Evolutionary conservation across 2,888 invertebrate species (phyloP).

Genomic region (Hydroisotoma schaefferi): DNA sequence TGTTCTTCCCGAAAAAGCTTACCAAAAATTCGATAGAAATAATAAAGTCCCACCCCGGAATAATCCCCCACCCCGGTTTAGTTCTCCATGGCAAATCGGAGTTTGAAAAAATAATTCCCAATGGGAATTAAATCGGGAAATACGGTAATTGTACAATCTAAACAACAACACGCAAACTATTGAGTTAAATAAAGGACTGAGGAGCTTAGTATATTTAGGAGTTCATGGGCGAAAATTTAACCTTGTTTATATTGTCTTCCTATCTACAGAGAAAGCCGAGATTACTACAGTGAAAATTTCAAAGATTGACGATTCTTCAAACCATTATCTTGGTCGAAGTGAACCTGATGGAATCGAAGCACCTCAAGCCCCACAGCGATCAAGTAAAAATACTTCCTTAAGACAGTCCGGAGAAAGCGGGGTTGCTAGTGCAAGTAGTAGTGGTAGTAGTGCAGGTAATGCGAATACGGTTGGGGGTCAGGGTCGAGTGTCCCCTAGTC

Average conservation of each 20-base stretch:
- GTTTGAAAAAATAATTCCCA: too few species aligned
- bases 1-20: too few species aligned
- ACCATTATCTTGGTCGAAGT: not conserved
- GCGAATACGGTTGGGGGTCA: not conserved
- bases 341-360: slow-evolving; percentile 9
- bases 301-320: slow-evolving; percentile 8
- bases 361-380: slow-evolving; percentile 8
- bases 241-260: not conserved
- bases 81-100: too few species aligned
- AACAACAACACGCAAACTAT: not conserved
- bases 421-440: slow-evolving; percentile 13
- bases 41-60: too few species aligned
- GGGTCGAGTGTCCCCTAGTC: slow-evolving; percentile 15
- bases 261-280: not conserved
- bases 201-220: not conserved
- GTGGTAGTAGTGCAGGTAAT: not conserved
- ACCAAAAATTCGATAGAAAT: too few species aligned
- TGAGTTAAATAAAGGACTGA: not conserved
- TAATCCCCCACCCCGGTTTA: too few species aligned
- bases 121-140: not conserved
- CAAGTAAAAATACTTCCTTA: not conserved
- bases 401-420: slow-evolving; percentile 8
- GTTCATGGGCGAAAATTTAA: not conserved
- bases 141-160: not conserved
- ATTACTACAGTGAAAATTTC: slow-evolving; percentile 2